phyloP scores from a whole-genome alignment of 1,140 invertebrate species.

The Drosophila nigrodunni region DNA sequence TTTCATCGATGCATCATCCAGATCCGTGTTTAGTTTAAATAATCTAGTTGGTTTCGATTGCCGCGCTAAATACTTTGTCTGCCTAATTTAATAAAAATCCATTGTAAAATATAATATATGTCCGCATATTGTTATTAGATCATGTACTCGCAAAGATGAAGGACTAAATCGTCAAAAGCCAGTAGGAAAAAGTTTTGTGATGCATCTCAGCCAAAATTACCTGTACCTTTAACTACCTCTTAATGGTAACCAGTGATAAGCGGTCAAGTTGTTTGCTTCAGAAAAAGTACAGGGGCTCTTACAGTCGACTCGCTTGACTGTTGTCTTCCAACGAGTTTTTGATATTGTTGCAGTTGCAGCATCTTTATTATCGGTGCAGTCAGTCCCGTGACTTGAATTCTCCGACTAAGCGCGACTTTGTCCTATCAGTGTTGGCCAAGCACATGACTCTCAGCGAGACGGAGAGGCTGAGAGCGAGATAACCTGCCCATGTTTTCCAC shows the following conservation, averaged over 20 bases:
- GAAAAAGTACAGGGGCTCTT: too few species aligned
- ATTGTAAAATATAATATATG: conserved; percentile 66
- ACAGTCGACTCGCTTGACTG: too few species aligned
- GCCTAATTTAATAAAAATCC: conserved; percentile 81
- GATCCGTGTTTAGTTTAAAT: conserved; percentile 71
- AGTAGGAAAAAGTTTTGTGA: too few species aligned
- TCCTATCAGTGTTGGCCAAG: conserved; percentile 53
- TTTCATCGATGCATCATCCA: conserved; percentile 65
- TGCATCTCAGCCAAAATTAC: too few species aligned
- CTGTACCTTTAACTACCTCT: too few species aligned
- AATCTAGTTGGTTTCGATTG: conserved; percentile 47
- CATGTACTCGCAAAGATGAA: too few species aligned
- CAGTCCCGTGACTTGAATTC: conserved; percentile 71
- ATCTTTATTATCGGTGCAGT: conserved; percentile 46
- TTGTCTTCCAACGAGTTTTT: background rate
- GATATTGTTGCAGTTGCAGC: background rate
- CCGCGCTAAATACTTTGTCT: conserved; percentile 56
- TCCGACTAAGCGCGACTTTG: conserved; percentile 53
- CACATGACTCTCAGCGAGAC: conserved; percentile 30
- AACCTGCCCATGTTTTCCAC: conserved; percentile 51
- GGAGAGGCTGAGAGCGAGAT: conserved; percentile 33
- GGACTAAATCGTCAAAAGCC: too few species aligned
- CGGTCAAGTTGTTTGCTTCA: too few species aligned
- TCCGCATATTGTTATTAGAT: conserved; percentile 3
- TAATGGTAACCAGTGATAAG: too few species aligned